Base-by-base conservation (phyloP, 2,797 vertebrate genomes). In the Poeciliopsis infans region DNA sequence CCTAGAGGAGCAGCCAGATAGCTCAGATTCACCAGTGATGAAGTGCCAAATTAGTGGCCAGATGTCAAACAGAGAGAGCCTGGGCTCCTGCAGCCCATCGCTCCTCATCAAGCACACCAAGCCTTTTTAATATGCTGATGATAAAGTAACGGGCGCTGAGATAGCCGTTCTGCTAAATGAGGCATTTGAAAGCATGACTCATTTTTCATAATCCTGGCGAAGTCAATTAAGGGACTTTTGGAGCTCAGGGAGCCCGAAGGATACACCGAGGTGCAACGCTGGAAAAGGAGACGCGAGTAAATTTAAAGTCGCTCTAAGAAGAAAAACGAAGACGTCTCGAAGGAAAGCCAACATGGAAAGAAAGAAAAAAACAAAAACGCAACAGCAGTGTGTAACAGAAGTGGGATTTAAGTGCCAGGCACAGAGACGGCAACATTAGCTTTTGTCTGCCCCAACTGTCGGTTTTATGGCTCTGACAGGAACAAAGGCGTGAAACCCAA, bases 171-270 rank as follows among this genome's bases (percentile, higher is more conserved):
- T 85, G 88, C 84, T 91, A 93, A 95, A 94, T 91, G 92, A 94
- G 86, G 85, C 93, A 78, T 92, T 89, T 81, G 83, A 88, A 93
- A 88, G 87, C 83, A 33, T 59, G 57, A 70, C 89, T 92, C 91
- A 91, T 93, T 92, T 93, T 91, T 92, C 91, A 93, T 90, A 89
- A 93, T 92, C 84, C 82, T 46, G 72, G 71, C 81, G 85, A 88
- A 89, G 91, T 94, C 93, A 85, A 90, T 93, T 91, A 91, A 81
- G 86, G 84, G 86, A 89, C 86, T 72, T 79, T 81, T 82, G 82
- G 74, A 69, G 86, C 83, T 80, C 72, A 1, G 80, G 85, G 80
- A 80, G 82, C 76, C 77, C 86, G 84, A 77, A 77, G 85, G 89
- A 90, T 86, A 91, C 79, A 47, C 57, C 64, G 80, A 86, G 79